Percentiles rank a stretch among this genome's conserved stretches.
Conservation (phyloP, 2,888 invertebrate genomes). For the Myathropa florea region DNA sequence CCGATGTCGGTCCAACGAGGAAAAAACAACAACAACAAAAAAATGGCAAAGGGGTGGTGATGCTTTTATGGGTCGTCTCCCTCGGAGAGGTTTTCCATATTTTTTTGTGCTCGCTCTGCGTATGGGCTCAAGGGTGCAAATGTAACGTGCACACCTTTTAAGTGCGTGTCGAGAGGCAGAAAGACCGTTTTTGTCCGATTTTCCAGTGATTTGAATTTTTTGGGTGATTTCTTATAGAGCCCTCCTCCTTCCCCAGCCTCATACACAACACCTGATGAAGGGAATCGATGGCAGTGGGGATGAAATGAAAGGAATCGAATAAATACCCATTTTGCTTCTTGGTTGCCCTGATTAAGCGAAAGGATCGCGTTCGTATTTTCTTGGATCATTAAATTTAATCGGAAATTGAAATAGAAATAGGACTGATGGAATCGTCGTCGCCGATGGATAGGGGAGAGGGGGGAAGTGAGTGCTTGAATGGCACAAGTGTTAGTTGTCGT, state of each 20-base stretch:
- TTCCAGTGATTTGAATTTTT: conserved; percentile 69
- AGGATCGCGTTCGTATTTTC: conserved; percentile 45
- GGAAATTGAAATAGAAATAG: conserved; percentile 57
- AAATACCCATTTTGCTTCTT: conserved; percentile 45
- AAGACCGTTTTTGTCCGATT: conserved; percentile 56
- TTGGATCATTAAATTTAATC: conserved; percentile 68
- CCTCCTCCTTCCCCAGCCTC: neutral
- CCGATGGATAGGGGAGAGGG: neutral
- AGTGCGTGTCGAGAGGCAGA: conserved; percentile 45
- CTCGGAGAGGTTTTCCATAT: neutral
- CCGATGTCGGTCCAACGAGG: neutral
- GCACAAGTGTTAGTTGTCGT: conserved; percentile 48
- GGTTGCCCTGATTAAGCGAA: conserved; percentile 58
- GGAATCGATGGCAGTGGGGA: neutral
- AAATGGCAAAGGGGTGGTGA: neutral
- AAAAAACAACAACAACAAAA: conserved; percentile 12
- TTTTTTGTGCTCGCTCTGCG: neutral
- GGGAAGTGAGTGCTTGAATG: neutral
- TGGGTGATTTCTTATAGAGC: conserved; percentile 22
- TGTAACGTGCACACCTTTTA: conserved; percentile 56
- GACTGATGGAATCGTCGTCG: conserved; percentile 4
- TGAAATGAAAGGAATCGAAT: conserved; percentile 25
- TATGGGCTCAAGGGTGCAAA: conserved; percentile 44
- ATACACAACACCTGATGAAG: conserved; percentile 49
- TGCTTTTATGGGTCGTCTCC: neutral